Evolutionary conservation across 2,888 invertebrate genomes (phyloP), one percentile per base, ranked within the genome.

Genomic region (Drosophila subsilvestris): DNA sequence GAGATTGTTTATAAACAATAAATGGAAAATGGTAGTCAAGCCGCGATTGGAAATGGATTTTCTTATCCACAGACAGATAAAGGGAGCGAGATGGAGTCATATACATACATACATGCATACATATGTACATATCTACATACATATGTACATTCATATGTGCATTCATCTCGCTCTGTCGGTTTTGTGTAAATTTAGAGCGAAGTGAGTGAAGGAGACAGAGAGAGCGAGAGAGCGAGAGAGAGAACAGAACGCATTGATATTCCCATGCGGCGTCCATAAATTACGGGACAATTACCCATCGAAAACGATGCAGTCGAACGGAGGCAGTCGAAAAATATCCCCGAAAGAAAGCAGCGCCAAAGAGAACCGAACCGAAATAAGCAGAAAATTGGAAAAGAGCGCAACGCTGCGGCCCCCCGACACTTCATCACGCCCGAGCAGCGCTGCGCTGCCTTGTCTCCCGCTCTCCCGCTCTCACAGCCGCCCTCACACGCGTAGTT

Each of bases 261-360:
- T 82, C 86, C 89, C 89, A 87, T 84, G 76, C 85, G 88, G 75
- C 67, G 74, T 74, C 74, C 75, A 89, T 86, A 86, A 86, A 89
- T 86, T 79, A 86, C 85, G 76, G 67, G 78, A 89, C 85, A 86
- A 86, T 86, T 86, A 87, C 86, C 77, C 63, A 75, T 37, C 37
- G 37, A 71, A 56, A 83, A 66, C 74, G 60, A 63, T 68, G 56
- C 51, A 48, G 72, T 69, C 57, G 56, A 43, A 60, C 3, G 29
- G 12, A 32, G 32, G 32, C 32, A 32, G 32, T 12, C 32, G 27
- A 42, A 44, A 43, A 59, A 47, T 53, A 45, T 53, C 51, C 27
- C 49, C 76, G 72, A 49, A 67, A 63, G 56, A 61, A 62, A 70
- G 45, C 43, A 50, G 44, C 56, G 27, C 37, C 37, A 44, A 47